Percentiles rank a stretch among this genome's conserved stretches.
Evolutionary conservation across 2,797 vertebrate genomes (phyloP).

Genomic region (Chelidonichthys spinosus): DNA sequence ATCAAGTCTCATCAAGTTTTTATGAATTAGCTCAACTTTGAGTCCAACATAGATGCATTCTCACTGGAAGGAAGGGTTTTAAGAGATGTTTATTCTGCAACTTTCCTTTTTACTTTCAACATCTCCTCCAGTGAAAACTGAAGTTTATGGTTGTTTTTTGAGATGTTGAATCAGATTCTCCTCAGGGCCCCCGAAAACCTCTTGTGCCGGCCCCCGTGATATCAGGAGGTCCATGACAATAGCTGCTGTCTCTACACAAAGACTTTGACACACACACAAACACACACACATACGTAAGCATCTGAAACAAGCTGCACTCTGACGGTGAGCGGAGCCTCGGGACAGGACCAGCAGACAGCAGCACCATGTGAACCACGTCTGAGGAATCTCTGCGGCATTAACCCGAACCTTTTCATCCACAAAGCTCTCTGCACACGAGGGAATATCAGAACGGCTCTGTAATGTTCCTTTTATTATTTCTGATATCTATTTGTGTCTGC

Average conservation of each 20-base stretch:
- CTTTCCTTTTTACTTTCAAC: not conserved
- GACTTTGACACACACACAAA: conserved; percentile 1
- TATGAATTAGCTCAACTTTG: too few species aligned
- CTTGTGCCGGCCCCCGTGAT: not conserved
- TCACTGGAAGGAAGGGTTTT: not conserved
- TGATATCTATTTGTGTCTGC: conserved; percentile 2
- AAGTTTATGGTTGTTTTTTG: not conserved
- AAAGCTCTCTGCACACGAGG: not conserved
- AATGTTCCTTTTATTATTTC: conserved; percentile 25
- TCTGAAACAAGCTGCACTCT: conserved; percentile 17
- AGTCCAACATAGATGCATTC: not conserved
- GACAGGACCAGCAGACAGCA: conserved; percentile 32
- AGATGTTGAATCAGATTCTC: not conserved
- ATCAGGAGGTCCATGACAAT: not conserved
- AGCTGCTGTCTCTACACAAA: conserved; percentile 1
- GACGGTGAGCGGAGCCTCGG: conserved; percentile 25
- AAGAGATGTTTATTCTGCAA: not conserved
- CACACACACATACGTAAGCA: conserved; percentile 12
- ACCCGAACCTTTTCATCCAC: conserved; percentile 16
- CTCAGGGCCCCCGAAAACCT: not conserved
- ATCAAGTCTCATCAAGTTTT: too few species aligned
- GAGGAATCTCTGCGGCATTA: conserved; percentile 31
- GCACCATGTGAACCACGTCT: not conserved
- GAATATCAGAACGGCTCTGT: not conserved
- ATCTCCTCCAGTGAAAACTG: not conserved